These are phyloP conservation scores for Ciconia maguari DNA, from an alignment of 2,113 vertebrate species.

Conservation along the genomic window DNA sequence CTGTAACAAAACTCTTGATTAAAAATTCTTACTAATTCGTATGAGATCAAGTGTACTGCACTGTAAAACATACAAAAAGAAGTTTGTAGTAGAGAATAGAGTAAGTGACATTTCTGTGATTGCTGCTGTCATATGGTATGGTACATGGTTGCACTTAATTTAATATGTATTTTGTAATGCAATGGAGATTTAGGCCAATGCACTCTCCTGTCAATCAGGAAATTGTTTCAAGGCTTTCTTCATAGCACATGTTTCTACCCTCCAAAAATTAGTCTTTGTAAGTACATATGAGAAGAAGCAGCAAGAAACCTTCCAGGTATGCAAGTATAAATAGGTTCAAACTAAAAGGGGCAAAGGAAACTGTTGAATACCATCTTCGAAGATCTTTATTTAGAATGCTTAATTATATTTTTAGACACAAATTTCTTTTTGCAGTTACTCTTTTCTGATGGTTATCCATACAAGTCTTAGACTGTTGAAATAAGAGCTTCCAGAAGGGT, in stretches of 20 bases:
- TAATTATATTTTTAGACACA: background rate
- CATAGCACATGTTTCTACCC: background rate
- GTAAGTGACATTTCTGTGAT: background rate
- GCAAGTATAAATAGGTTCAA: background rate
- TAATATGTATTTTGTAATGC: background rate
- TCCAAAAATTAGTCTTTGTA: background rate
- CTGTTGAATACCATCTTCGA: background rate
- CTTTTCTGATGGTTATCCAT: background rate
- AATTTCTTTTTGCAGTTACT: background rate
- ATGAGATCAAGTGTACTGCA: background rate
- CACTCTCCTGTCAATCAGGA: background rate
- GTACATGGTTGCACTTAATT: background rate
- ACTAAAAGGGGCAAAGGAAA: background rate
- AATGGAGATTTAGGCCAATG: background rate
- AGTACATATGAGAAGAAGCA: background rate
- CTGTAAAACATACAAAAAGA: background rate
- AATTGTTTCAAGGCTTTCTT: background rate
- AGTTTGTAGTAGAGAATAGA: background rate
- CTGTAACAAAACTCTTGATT: background rate
- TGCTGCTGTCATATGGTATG: background rate
- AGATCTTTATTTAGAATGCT: background rate
- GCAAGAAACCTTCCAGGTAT: background rate
- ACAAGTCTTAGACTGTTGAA: background rate
- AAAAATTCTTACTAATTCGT: background rate
- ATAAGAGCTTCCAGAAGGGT: background rate